These are phyloP conservation scores for Rhinoptilus africanus DNA, from an alignment of 2,113 vertebrate species.

Conservation along the genomic window DNA sequence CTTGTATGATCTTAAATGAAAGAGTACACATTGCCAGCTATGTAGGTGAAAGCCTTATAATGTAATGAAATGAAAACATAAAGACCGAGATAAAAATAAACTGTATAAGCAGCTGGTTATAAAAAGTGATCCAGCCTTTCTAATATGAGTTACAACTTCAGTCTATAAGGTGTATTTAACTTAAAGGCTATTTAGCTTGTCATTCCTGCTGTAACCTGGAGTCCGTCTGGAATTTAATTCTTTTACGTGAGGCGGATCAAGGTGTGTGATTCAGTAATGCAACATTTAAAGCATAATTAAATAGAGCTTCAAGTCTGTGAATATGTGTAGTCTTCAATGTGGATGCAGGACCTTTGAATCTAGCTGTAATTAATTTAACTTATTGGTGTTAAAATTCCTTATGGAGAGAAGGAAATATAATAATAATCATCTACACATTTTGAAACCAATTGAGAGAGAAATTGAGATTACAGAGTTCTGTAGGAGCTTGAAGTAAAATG, in stretches of 20 bases:
- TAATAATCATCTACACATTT: not conserved
- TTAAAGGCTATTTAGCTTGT: conserved; percentile 4
- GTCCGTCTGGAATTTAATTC: conserved; percentile 37
- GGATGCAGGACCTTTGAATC: not conserved
- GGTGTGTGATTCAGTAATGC: not conserved
- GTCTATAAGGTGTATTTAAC: conserved; percentile 2
- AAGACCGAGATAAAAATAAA: conserved; percentile 34
- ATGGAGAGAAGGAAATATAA: not conserved
- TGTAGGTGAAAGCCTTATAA: not conserved
- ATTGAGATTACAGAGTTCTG: not conserved
- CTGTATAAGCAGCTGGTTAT: not conserved
- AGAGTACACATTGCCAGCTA: conserved; percentile 11
- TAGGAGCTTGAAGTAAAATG: not conserved
- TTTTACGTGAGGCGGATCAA: conserved; percentile 15
- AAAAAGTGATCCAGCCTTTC: conserved; percentile 5
- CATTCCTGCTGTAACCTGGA: not conserved
- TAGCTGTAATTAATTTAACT: conserved; percentile 32
- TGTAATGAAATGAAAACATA: not conserved
- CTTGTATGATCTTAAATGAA: conserved; percentile 32
- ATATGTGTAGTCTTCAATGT: not conserved
- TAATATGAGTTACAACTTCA: not conserved
- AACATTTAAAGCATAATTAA: conserved; percentile 1
- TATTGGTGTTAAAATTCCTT: not conserved
- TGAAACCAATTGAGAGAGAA: not conserved
- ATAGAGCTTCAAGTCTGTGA: not conserved